Base-by-base conservation (phyloP, 2,797 vertebrate genomes). In the Limosa lapponica region DNA sequence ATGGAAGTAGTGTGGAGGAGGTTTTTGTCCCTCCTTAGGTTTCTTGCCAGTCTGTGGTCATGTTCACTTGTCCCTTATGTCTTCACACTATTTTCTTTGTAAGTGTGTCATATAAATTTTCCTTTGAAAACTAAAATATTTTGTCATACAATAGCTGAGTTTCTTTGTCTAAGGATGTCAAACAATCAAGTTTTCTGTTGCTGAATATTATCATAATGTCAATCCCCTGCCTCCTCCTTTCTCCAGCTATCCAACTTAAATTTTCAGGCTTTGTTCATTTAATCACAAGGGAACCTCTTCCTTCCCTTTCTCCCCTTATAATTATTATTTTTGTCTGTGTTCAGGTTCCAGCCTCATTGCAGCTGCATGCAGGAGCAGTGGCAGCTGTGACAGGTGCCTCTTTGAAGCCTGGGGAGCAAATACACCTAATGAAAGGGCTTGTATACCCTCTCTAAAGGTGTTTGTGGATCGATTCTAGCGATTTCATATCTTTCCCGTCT, bases 371-470 rank as follows among this genome's bases (percentile, higher is more conserved):
- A 70, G 55, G 64, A 90, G 36, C 4, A 3, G 30, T 82, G 67
- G 74, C 82, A 85, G 89, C 52, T 82, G 77, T 93, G 84, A 52
- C 74, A 90, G 83, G 67, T 46, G 82, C 44, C 49, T 61, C 92
- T 94, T 92, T 95, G 91, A 93, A 87, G 67, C 75, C 69, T 93
- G 90, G 41, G 61, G 70, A 86, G 85, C 1, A 88, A 90, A 91
- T 67, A 24, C 16, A 65, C 69, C 80, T 93, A 78, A 91, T 69
- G 57, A 91, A 94, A 88, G 88, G 75, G 70, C 82, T 90, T 61
- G 49, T 64, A 54, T 69, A 54, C 13, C 39, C 65, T 88, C 54
- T 93, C 49, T 28, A 82, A 94, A 91, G 70, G 73, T 88, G 80
- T 54, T 78, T 69, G 58, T 83, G 72, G 66, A 90, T 94, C 43